Evolutionary conservation across 2,113 vertebrate genomes (phyloP), one percentile per base, ranked within the genome.

Genomic region (Toxotes chatareus): DNA sequence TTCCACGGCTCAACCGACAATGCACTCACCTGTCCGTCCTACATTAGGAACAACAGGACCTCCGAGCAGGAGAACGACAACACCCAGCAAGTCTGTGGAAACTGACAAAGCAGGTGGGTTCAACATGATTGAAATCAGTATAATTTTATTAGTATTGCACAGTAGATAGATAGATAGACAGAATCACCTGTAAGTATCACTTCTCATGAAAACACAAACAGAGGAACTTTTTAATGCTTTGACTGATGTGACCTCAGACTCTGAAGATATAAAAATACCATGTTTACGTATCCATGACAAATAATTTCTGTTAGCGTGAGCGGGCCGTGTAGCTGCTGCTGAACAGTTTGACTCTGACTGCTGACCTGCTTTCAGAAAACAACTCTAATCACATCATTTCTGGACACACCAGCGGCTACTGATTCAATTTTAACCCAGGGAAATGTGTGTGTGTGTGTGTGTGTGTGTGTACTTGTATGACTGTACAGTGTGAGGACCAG

Each of bases 91-190:
- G 69, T 0, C 66, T 0, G 4, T 44, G 31, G 76, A 51, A 4
- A 76, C 73, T 0, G 88, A 92, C 17, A 82, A 27, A 85, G 49
- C 91, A 90, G 91, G 91, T 10, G 31, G 13, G 1, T 57, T 70
- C 31, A 10, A 16, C 1, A 56, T 4, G 46, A 49, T 19, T 49
- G 46, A 17, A 13, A 12, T 44, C 42, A 44, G 12, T 11, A 13
- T 44, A 3, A 44, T 44, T 44, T 44, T 11, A 44, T 12, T 12
- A 13, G 10, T 44, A 12, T 44, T 12, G 12, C 2, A 12, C 42
- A 44, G 12, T 13, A 44, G 42, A 12, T 44, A 2, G 12, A 2
- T 2, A 40, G 9, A 40, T 2, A 5, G 7, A 40, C 38, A 2
- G 7, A 8, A 6, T 40, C 1, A 8, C 1, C 38, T 40, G 38